Conservation (phyloP, 2,113 vertebrate genomes). For the Panthera tigris region DNA sequence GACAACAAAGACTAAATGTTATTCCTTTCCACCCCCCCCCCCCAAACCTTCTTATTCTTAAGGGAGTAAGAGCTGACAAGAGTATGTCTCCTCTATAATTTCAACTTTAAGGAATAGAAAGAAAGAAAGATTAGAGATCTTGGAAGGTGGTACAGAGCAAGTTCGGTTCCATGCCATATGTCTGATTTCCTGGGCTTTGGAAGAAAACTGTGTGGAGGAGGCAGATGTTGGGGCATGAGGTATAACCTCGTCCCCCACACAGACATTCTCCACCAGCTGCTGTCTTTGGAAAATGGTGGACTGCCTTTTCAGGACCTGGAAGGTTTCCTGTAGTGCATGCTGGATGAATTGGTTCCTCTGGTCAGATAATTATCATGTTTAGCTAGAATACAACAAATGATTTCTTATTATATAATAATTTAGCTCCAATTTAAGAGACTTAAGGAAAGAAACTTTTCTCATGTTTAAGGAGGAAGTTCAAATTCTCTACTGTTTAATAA, state of each 20-base stretch:
- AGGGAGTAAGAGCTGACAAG: not conserved
- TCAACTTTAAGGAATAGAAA: not conserved
- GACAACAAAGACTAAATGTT: not conserved
- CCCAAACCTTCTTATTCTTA: not conserved
- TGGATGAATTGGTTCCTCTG: not conserved
- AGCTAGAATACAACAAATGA: not conserved
- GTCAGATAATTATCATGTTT: not conserved
- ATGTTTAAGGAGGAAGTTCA: not conserved
- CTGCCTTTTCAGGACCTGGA: not conserved
- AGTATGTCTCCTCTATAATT: not conserved
- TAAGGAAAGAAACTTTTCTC: not conserved
- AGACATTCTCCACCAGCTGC: not conserved
- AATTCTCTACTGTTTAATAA: not conserved
- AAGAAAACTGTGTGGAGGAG: not conserved
- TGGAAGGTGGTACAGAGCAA: not conserved
- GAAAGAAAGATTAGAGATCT: not conserved
- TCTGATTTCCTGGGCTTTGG: not conserved
- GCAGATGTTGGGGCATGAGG: not conserved
- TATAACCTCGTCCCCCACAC: not conserved
- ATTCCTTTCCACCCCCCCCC: not conserved
- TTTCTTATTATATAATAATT: slow-evolving; percentile 17
- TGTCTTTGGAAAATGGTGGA: not conserved
- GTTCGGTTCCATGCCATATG: not conserved
- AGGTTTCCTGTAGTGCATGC: not conserved
- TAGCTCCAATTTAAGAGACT: not conserved